phyloP scores from a whole-genome alignment of 2,888 invertebrate genomes.

The Scaptomyza parva region DNA sequence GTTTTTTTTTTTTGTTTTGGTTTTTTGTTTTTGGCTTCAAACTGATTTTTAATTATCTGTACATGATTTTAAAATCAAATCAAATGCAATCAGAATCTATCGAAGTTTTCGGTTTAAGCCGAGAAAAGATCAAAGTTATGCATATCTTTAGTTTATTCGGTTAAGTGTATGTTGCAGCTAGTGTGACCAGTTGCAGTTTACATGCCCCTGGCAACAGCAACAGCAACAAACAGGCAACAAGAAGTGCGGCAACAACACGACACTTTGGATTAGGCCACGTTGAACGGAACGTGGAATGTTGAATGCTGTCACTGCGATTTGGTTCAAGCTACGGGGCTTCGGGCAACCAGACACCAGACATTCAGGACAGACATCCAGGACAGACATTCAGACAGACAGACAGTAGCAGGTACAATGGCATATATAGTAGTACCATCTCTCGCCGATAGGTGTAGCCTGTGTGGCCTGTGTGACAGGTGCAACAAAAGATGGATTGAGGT shows the following conservation, averaged over 20 bases:
- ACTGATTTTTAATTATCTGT: background rate
- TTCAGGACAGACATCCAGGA: conserved; percentile 22
- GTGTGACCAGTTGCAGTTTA: conserved; percentile 26
- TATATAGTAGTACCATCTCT: background rate
- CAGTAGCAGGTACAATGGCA: conserved; percentile 20
- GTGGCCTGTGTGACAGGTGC: conserved; percentile 7
- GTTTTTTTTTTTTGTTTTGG: too few species aligned
- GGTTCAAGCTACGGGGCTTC: conserved; percentile 24
- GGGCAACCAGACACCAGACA: conserved; percentile 19
- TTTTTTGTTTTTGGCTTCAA: too few species aligned
- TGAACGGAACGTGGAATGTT: conserved; percentile 41
- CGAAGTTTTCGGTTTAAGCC: too few species aligned
- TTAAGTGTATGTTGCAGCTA: conserved; percentile 1
- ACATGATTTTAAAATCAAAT: background rate
- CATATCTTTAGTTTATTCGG: too few species aligned
- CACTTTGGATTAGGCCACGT: conserved; percentile 54
- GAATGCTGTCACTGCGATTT: conserved; percentile 58
- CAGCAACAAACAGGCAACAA: conserved; percentile 12
- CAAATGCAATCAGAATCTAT: too few species aligned
- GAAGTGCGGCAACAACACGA: conserved; percentile 22
- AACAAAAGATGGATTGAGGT: background rate
- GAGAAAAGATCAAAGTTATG: too few species aligned
- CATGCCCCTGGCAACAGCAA: conserved; percentile 29
- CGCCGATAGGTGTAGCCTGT: background rate
- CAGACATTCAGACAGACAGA: conserved; percentile 1